Conservation (phyloP, 2,113 vertebrate species). For the Dermatemys mawii region DNA sequence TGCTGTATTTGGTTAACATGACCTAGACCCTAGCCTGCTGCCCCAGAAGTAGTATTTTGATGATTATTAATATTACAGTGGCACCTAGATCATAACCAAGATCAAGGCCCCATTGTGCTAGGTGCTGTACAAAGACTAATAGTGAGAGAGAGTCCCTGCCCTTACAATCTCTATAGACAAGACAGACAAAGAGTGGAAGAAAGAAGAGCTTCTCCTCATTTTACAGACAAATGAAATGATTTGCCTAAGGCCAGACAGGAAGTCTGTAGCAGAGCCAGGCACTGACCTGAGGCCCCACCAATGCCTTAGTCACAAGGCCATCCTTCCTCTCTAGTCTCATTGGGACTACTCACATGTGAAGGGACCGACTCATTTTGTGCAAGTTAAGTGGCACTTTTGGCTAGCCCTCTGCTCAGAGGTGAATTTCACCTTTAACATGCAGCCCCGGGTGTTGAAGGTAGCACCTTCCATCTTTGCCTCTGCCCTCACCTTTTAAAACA, state of each 20-base stretch:
- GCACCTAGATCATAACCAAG: neutral
- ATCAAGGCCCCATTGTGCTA: neutral
- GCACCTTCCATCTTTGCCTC: neutral
- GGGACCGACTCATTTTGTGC: neutral
- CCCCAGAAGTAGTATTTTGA: neutral
- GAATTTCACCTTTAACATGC: neutral
- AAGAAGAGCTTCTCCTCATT: neutral
- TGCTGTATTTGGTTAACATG: fast-evolving
- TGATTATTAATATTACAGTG: neutral
- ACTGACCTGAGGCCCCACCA: neutral
- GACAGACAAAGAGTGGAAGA: neutral
- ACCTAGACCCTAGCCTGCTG: fast-evolving
- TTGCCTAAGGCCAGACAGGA: neutral
- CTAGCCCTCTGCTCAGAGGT: neutral
- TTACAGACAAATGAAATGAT: neutral
- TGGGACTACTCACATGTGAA: neutral
- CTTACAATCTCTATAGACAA: neutral
- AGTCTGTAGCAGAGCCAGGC: neutral
- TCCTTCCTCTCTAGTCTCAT: neutral
- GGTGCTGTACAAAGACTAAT: neutral
- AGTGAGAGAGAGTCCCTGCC: neutral
- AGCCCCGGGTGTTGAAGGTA: neutral
- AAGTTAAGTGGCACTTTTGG: too few relatives aligned
- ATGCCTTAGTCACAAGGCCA: neutral
- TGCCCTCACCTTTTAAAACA: neutral